Conservation (phyloP, 2,113 vertebrate genomes). For the Raphicerus campestris region DNA sequence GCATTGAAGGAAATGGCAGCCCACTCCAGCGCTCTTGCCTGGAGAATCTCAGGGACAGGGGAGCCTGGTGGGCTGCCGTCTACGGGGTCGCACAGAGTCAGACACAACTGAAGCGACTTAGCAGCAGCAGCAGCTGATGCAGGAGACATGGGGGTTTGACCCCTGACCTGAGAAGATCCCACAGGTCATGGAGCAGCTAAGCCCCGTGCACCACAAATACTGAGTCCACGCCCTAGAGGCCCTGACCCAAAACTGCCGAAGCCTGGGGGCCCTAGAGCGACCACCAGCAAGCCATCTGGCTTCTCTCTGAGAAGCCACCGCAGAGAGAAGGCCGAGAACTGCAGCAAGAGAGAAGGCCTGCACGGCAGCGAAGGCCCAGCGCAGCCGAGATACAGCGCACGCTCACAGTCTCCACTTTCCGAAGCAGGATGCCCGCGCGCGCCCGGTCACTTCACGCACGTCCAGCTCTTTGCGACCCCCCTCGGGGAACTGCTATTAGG, state of each 20-base stretch:
- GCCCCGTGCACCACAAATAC: accelerated
- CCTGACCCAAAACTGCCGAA: not conserved
- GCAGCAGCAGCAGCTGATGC: too few relatives aligned
- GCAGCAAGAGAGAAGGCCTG: not conserved
- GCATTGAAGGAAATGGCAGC: too few relatives aligned
- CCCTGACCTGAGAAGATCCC: not conserved
- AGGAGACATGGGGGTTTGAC: too few relatives aligned
- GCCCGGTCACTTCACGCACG: not conserved
- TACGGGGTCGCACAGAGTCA: too few relatives aligned
- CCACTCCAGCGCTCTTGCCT: too few relatives aligned
- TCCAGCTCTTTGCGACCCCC: not conserved
- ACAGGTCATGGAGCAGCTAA: not conserved
- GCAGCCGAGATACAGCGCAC: not conserved
- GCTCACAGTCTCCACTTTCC: not conserved
- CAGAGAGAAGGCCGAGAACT: accelerated
- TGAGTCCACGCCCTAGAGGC: not conserved
- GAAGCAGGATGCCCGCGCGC: not conserved
- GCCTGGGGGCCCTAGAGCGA: not conserved
- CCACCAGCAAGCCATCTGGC: not conserved
- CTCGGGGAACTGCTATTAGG: not conserved
- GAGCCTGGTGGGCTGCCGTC: too few relatives aligned
- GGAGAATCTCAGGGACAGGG: too few relatives aligned
- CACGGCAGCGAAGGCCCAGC: accelerated
- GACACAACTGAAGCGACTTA: too few relatives aligned
- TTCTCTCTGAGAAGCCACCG: not conserved